Conservation (phyloP, 1,140 invertebrate species). For the Megathymus violae region DNA sequence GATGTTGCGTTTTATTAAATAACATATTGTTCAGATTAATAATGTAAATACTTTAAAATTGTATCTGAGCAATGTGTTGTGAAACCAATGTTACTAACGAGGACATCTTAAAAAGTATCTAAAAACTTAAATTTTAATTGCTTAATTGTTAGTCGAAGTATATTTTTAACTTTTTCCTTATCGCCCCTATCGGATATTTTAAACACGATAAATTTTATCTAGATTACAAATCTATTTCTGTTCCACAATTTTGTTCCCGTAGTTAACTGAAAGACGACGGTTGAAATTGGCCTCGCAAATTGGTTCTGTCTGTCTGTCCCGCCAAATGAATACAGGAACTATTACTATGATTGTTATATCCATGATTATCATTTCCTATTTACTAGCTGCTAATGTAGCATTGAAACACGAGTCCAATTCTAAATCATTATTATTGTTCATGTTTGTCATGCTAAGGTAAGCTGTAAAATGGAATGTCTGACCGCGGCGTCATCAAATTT, state of each 20-base stretch:
- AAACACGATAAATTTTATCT: not conserved
- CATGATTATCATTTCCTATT: not conserved
- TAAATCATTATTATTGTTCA: no score
- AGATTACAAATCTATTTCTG: slow-evolving; percentile 9
- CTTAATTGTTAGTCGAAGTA: not conserved
- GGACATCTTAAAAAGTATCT: not conserved
- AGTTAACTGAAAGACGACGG: slow-evolving; percentile 27
- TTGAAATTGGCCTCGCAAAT: slow-evolving; percentile 33
- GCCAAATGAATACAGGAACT: slow-evolving; percentile 23
- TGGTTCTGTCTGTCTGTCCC: slow-evolving; percentile 31
- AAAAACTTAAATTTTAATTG: not conserved
- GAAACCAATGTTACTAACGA: not conserved
- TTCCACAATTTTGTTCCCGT: slow-evolving; percentile 15
- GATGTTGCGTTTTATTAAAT: no score
- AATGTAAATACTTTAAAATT: no score
- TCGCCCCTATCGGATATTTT: not conserved
- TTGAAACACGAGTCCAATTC: no score
- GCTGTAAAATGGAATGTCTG: no score
- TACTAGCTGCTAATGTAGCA: not conserved
- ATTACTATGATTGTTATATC: slow-evolving; percentile 19
- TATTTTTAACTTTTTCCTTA: not conserved
- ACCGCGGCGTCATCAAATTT: no score
- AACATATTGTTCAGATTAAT: no score
- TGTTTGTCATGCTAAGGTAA: no score
- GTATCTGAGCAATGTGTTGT: not conserved